Percentiles rank a stretch among this genome's conserved stretches.
Evolutionary conservation across 2,797 vertebrate genomes (phyloP).

Genomic region (Malacoctenus gilli): DNA sequence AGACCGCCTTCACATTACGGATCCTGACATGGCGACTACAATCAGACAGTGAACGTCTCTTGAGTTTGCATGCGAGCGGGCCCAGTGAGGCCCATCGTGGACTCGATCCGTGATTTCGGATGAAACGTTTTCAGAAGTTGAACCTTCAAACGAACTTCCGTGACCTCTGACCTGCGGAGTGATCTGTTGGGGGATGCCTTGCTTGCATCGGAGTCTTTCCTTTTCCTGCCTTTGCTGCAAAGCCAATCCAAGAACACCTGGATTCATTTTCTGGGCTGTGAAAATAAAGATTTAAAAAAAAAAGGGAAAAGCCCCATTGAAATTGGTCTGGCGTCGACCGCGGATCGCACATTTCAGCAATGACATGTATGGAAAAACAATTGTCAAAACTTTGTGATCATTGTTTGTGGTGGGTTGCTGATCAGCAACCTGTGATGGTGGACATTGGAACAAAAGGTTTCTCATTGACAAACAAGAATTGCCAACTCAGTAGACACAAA

Average conservation of each 20-base stretch:
- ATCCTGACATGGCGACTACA: too few relatives aligned
- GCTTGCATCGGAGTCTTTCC: conserved; percentile 89
- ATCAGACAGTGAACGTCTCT: too few relatives aligned
- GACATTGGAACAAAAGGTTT: conserved; percentile 66
- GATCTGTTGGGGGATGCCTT: conserved; percentile 87
- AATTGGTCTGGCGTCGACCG: too few relatives aligned
- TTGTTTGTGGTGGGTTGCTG: conserved; percentile 50
- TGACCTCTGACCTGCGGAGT: conserved; percentile 88
- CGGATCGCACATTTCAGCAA: conserved; percentile 41
- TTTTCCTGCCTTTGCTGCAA: conserved; percentile 92
- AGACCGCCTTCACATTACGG: too few relatives aligned
- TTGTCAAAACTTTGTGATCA: conserved; percentile 58
- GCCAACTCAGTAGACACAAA: conserved; percentile 76
- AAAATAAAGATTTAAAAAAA: conserved; percentile 51
- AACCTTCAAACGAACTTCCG: too few relatives aligned
- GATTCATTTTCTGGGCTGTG: conserved; percentile 75
- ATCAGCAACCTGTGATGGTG: conserved; percentile 63
- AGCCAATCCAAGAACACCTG: conserved; percentile 59
- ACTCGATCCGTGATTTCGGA: too few relatives aligned
- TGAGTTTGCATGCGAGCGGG: too few relatives aligned
- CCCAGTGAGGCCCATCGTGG: too few relatives aligned
- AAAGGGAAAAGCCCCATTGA: too few relatives aligned
- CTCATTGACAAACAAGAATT: conserved; percentile 68
- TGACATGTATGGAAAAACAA: conserved; percentile 30
- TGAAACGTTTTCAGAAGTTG: too few relatives aligned